Conservation (phyloP, 2,113 vertebrate genomes). For the Notechis scutatus region DNA sequence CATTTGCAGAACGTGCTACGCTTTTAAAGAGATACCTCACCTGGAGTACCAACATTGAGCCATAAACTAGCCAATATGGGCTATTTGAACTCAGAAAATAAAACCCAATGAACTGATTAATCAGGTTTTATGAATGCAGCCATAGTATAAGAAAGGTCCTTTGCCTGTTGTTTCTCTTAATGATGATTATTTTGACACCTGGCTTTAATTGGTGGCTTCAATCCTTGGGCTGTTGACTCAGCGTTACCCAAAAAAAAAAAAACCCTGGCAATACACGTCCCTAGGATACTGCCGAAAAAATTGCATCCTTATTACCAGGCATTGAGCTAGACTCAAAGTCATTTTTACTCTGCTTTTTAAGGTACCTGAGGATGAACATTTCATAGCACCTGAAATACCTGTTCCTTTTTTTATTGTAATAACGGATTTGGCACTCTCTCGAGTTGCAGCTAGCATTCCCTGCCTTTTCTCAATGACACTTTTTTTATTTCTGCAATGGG, state of each 20-base stretch:
- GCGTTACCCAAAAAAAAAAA: background rate
- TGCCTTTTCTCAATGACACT: background rate
- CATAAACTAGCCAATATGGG: background rate
- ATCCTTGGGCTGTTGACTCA: background rate
- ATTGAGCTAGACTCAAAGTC: background rate
- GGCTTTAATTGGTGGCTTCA: background rate
- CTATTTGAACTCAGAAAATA: background rate
- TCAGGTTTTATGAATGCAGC: background rate
- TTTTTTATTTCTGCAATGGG: background rate
- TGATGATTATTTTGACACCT: background rate
- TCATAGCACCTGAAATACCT: background rate
- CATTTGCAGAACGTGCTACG: background rate
- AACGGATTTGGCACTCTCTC: background rate
- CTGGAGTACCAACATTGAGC: background rate
- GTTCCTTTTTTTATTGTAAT: background rate
- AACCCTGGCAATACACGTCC: accelerated
- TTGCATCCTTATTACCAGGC: background rate
- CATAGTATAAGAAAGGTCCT: background rate
- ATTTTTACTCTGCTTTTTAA: background rate
- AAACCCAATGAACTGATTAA: background rate
- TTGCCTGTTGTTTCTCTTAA: background rate
- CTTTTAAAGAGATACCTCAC: background rate
- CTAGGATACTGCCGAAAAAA: background rate
- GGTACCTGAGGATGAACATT: background rate
- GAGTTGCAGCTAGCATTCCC: background rate